These are phyloP conservation scores for Netelia virgata DNA, from an alignment of 2,888 invertebrate species.

Conservation along the genomic window DNA sequence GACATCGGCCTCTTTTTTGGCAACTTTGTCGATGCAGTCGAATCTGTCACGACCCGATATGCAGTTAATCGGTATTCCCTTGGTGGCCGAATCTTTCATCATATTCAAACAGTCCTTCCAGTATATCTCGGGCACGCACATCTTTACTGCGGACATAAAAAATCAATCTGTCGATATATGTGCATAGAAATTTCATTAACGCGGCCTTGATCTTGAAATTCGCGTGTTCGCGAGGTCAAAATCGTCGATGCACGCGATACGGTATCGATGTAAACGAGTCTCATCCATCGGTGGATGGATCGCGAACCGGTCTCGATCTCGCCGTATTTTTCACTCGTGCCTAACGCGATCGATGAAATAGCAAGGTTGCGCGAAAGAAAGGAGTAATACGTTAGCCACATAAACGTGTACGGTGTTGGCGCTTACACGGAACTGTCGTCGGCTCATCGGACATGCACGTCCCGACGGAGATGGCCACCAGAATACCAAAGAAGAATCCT, in stretches of 20 bases:
- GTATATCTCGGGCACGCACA: constrained; percentile 90
- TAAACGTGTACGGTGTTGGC: background rate
- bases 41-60: constrained; percentile 91
- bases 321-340: background rate
- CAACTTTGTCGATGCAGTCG: constrained; percentile 92
- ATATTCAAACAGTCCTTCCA: constrained; percentile 89
- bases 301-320: background rate
- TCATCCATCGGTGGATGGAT: background rate
- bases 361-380: background rate
- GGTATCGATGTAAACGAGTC: constrained; percentile 2
- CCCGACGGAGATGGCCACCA: constrained; percentile 65
- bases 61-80: constrained; percentile 88
- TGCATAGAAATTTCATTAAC: background rate
- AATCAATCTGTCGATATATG: background rate
- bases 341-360: no score
- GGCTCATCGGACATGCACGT: constrained; percentile 45
- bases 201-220: constrained; percentile 24
- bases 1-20: constrained; percentile 92
- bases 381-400: background rate
- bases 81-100: constrained; percentile 87
- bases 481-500: constrained; percentile 62
- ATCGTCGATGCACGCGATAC: constrained; percentile 3
- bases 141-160: constrained; percentile 86
- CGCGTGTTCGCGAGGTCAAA: background rate
- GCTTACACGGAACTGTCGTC: constrained; percentile 56